Percentiles rank a stretch among this genome's conserved stretches.
These are phyloP conservation scores for Eulimnadia texana DNA, from an alignment of 1,140 invertebrate species.

Conservation along the genomic window DNA sequence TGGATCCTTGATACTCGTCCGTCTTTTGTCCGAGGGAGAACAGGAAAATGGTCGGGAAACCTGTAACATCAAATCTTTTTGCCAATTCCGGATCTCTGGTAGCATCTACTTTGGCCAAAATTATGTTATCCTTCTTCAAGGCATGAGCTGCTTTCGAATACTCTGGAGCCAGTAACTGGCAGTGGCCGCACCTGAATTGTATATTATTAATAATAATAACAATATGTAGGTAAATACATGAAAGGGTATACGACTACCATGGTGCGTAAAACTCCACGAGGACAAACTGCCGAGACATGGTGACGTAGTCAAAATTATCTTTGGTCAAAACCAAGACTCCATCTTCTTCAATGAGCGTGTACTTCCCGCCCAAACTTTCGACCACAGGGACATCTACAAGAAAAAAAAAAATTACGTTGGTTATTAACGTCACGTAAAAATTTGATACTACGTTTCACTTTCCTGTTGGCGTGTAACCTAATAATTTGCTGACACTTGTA, in stretches of 20 bases:
- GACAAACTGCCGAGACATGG: constrained; percentile 28
- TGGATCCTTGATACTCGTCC: constrained; percentile 32
- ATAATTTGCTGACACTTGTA: too few relatives aligned
- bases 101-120: constrained; percentile 36
- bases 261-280: constrained; percentile 40
- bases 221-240: too few relatives aligned
- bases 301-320: constrained; percentile 33
- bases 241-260: constrained; percentile 26
- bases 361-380: constrained; percentile 24
- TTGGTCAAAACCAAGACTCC: constrained; percentile 32
- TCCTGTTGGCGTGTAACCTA: too few relatives aligned
- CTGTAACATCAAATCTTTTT: constrained; percentile 27
- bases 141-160: constrained; percentile 26
- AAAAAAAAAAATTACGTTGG: constrained; percentile 13
- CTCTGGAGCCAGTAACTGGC: constrained; percentile 27
- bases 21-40: constrained; percentile 30
- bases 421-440: too few relatives aligned
- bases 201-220: background rate
- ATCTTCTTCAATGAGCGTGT: constrained; percentile 29
- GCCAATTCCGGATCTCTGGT: constrained; percentile 34
- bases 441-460: too few relatives aligned
- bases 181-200: constrained; percentile 31
- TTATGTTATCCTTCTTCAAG: constrained; percentile 28
- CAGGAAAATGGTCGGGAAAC: constrained; percentile 34
- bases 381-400: constrained; percentile 23